These are phyloP conservation scores for Abscondita cerata DNA, from an alignment of 2,888 invertebrate genomes.

Conservation along the genomic window DNA sequence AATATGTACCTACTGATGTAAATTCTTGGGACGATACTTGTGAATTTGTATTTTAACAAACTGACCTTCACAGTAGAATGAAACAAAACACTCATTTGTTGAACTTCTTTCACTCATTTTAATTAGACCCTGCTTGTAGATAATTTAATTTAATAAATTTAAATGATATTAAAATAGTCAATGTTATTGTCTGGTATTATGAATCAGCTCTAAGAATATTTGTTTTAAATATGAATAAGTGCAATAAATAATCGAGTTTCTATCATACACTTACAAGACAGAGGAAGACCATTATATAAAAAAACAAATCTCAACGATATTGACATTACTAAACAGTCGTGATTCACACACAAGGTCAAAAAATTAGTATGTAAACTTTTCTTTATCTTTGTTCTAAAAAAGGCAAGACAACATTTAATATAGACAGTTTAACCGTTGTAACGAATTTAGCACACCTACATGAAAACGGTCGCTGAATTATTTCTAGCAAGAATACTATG, in stretches of 20 bases:
- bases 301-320: constrained; percentile 25
- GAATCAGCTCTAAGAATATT: too few species aligned
- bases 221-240: constrained; percentile 4
- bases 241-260: neutral
- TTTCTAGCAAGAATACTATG: constrained; percentile 5
- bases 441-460: constrained; percentile 35
- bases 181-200: too few species aligned
- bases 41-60: too few species aligned
- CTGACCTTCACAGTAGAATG: too few species aligned
- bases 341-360: constrained; percentile 35
- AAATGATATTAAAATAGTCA: too few species aligned
- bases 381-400: constrained; percentile 30
- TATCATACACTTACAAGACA: too few species aligned
- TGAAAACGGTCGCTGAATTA: constrained; percentile 34
- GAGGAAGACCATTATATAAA: neutral
- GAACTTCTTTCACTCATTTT: too few species aligned
- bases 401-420: constrained; percentile 34
- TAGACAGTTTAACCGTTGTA: constrained; percentile 26
- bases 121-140: too few species aligned
- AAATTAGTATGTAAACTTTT: constrained; percentile 27
- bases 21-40: too few species aligned
- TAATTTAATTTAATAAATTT: too few species aligned
- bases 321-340: constrained; percentile 19
- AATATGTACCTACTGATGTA: too few species aligned
- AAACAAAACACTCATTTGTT: too few species aligned